phyloP scores from a whole-genome alignment of 2,113 vertebrate species.

The Lynx canadensis region DNA sequence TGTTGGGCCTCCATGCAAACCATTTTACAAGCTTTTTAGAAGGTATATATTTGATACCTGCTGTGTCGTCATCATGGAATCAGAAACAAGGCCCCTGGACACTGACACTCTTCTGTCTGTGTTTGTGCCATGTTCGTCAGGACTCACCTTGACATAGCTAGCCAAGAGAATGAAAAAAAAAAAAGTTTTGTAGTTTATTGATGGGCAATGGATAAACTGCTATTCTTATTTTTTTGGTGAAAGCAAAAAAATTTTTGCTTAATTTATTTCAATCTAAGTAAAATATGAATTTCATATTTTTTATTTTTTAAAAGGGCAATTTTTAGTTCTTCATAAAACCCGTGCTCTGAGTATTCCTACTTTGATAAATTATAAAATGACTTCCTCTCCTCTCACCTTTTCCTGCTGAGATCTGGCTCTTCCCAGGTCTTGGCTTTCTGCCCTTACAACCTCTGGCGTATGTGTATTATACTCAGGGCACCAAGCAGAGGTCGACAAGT shows the following conservation, averaged over 20 bases:
- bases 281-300: background rate
- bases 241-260: background rate
- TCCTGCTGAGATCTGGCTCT: background rate
- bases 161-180: background rate
- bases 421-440: background rate
- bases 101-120: background rate
- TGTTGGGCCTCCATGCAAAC: background rate
- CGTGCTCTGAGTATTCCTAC: background rate
- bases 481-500: background rate
- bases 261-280: background rate
- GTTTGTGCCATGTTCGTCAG: background rate
- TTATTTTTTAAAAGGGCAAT: background rate
- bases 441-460: background rate
- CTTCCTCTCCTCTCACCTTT: background rate
- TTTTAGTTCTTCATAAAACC: conserved; percentile 10
- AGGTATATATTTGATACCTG: background rate
- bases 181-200: background rate
- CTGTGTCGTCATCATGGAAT: background rate
- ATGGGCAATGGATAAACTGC: background rate
- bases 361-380: conserved; percentile 47
- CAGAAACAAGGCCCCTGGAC: background rate
- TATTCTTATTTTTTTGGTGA: background rate
- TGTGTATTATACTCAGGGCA: background rate
- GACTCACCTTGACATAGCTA: background rate
- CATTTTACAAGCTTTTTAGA: background rate